Conservation (phyloP, 2,797 vertebrate species). For the Hoplostethus atlanticus region DNA sequence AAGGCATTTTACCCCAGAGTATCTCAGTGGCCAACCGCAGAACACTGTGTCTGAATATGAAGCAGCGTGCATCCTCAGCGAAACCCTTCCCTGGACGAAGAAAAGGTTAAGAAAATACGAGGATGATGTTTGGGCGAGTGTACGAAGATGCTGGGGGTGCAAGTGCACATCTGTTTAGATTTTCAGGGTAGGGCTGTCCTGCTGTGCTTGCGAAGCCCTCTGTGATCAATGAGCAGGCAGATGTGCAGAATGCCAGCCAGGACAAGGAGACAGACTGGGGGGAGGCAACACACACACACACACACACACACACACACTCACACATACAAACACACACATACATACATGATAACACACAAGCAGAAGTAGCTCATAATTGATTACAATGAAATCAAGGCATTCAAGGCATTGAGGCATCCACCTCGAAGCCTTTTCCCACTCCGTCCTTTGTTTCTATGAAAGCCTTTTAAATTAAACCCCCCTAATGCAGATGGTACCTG, state of each 20-base stretch:
- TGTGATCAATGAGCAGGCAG: conserved; percentile 74
- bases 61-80: conserved; percentile 9
- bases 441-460: conserved; percentile 50
- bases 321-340: conserved; percentile 27
- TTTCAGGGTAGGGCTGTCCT: conserved; percentile 39
- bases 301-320: conserved; percentile 24
- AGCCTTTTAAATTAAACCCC: conserved; percentile 54
- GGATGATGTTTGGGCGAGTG: conserved; percentile 16
- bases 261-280: conserved; percentile 54
- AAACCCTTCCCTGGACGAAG: conserved; percentile 19
- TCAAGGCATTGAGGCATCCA: conserved; percentile 16
- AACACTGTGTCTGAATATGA: conserved; percentile 6
- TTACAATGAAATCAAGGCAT: conserved; percentile 29
- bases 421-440: conserved; percentile 41
- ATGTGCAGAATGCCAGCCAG: conserved; percentile 68
- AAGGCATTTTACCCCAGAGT: conserved; percentile 7
- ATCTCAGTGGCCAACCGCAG: neutral
- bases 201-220: conserved; percentile 55
- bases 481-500: conserved; percentile 69
- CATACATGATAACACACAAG: conserved; percentile 19
- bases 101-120: conserved; percentile 37
- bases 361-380: conserved; percentile 6
- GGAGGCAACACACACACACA: conserved; percentile 41
- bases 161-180: conserved; percentile 62
- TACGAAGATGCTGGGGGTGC: conserved; percentile 27